Evolutionary conservation across 23 tunicate species (phyloP), one percentile per base, ranked within the genome.

Genomic region (Trididemnum miniatum): DNA sequence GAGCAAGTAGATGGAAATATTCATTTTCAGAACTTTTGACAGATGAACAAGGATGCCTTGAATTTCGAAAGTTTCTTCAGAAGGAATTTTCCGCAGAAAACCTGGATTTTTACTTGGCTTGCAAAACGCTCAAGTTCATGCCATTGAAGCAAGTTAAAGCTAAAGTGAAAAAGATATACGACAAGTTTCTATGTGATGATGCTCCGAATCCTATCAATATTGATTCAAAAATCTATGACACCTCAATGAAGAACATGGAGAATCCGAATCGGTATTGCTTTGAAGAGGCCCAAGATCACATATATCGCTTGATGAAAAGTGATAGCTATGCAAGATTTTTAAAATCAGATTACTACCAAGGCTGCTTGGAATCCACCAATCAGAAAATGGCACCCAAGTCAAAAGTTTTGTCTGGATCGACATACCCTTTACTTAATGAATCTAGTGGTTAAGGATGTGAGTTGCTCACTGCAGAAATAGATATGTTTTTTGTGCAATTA

Each of bases 41-140:
- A 60, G 92, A 95, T 38, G 80, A 74, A 5, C 85, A 72, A 28
- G 99, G 99, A 4, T 44, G 80, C 49, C 82, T 63, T 3, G 86
- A 90, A 66, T 95, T 95, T 38, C 87, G 87, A 44, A 95, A 89
- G 72, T 95, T 95, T 89, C 77, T 95, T 37, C 88, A 95, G 26
- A 95, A 95, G 63, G 98, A 95, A 78, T 81, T 89, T 62, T 95
- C 95, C 7, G 98, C 92, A 18, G 99, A 95, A 83, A 95, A 95
- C 59, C 79, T 95, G 27, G 80, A 86, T 72, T 95, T 95, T 54
- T 95, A 95, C 88, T 79, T 83, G 25, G 92, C 92, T 4, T 93
- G 98, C 65, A 80, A 80, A 65, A 20, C 35, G 25, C 83, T 93
- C 9, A 93, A 93, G 57, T 31, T 73, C 52, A 73, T 65, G 62